phyloP scores from a whole-genome alignment of 2,888 invertebrate species.

The Pyrocoelia pectoralis region DNA sequence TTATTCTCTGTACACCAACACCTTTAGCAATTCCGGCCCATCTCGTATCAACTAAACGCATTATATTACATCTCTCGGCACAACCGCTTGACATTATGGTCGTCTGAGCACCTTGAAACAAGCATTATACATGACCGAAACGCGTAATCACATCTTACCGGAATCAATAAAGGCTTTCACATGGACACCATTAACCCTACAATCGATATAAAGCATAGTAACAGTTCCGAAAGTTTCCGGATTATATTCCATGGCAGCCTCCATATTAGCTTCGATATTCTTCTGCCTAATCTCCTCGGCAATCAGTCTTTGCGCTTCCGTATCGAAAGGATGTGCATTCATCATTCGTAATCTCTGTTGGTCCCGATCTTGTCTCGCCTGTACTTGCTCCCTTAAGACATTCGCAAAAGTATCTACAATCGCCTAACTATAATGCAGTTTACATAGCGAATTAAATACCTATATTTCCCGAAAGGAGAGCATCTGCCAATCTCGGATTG shows the following conservation, averaged over 20 bases:
- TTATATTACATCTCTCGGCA: slow-evolving; percentile 93
- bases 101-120: slow-evolving; percentile 79
- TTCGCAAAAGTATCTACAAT: slow-evolving; percentile 77
- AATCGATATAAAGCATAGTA: slow-evolving; percentile 97
- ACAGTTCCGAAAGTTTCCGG: slow-evolving; percentile 99
- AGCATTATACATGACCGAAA: slow-evolving; percentile 2
- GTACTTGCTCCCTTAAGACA: slow-evolving; percentile 83
- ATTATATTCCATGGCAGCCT: slow-evolving; percentile 97
- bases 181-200: slow-evolving; percentile 94
- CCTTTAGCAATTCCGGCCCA: slow-evolving; percentile 98
- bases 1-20: slow-evolving; percentile 94
- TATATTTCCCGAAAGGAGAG: slow-evolving; percentile 83
- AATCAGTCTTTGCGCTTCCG: slow-evolving; percentile 92
- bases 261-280: slow-evolving; percentile 98
- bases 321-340: slow-evolving; percentile 94
- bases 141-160: slow-evolving; percentile 58
- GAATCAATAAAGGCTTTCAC: slow-evolving; percentile 99
- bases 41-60: slow-evolving; percentile 87
- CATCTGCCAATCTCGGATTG: slow-evolving; percentile 92
- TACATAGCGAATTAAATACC: slow-evolving; percentile 59
- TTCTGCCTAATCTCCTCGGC: slow-evolving; percentile 95
- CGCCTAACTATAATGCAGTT: neutral
- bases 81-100: slow-evolving; percentile 98
- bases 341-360: slow-evolving; percentile 86
- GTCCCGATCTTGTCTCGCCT: slow-evolving; percentile 82